Evolutionary conservation across 2,113 vertebrate genomes (phyloP).

Genomic region (Cottus gobio): DNA sequence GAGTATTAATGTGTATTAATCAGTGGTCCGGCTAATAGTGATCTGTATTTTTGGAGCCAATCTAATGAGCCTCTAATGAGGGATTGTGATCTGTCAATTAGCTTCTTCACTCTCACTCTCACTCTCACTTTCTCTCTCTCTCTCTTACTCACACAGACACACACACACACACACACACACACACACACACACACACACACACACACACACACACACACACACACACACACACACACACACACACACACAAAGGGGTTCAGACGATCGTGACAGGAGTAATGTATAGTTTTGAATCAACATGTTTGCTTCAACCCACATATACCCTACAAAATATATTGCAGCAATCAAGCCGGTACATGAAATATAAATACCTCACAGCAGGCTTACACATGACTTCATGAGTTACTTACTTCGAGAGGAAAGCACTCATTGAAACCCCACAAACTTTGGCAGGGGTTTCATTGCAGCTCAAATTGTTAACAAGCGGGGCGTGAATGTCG

Average conservation of each 20-base stretch:
- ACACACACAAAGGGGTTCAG: background rate
- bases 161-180: constrained; percentile 8
- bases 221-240: background rate
- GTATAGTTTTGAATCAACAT: constrained; percentile 12
- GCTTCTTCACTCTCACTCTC: constrained; percentile 34
- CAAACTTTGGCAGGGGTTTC: background rate
- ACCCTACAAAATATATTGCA: constrained; percentile 11
- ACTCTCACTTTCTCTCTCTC: background rate
- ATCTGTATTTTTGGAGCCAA: constrained; percentile 70
- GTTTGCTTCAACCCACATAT: constrained; percentile 9
- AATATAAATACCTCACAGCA: constrained; percentile 14
- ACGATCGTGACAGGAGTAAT: background rate
- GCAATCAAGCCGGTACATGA: constrained; percentile 7
- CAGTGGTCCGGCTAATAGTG: constrained; percentile 67
- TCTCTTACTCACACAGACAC: too few species aligned
- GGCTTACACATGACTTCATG: background rate
- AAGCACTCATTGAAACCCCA: background rate
- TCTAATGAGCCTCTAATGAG: constrained; percentile 72
- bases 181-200: constrained; percentile 10
- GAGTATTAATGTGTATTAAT: constrained; percentile 70
- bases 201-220: background rate
- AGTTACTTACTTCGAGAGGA: constrained; percentile 4
- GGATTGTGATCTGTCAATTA: constrained; percentile 65
- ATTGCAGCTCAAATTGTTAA: background rate
- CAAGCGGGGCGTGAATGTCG: background rate